These are phyloP conservation scores for Pluvialis apricaria DNA, from an alignment of 2,113 vertebrate species.

Conservation along the genomic window DNA sequence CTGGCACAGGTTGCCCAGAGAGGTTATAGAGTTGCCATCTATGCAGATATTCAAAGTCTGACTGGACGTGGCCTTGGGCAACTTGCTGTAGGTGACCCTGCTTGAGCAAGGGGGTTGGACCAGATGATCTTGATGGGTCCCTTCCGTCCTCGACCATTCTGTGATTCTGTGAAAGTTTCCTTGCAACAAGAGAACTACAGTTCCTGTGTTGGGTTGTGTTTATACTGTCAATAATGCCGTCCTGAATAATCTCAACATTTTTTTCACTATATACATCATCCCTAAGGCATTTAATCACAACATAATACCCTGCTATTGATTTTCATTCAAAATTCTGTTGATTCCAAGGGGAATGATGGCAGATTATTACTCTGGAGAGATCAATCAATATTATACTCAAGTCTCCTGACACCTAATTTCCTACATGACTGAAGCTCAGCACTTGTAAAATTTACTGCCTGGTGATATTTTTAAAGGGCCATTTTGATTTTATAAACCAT, in stretches of 20 bases:
- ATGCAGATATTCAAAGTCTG: neutral
- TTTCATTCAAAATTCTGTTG: neutral
- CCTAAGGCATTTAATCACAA: neutral
- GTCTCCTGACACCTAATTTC: neutral
- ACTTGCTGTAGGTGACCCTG: neutral
- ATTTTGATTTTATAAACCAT: slow-evolving; percentile 14
- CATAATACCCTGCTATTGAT: neutral
- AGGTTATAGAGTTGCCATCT: neutral
- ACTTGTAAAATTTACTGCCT: neutral
- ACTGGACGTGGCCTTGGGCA: neutral
- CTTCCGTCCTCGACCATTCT: neutral
- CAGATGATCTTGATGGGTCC: neutral
- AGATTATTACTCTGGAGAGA: neutral
- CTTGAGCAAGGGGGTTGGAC: neutral
- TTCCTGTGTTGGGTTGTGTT: neutral
- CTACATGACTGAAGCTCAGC: neutral
- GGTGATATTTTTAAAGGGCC: slow-evolving; percentile 3
- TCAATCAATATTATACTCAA: neutral
- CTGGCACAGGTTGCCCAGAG: neutral
- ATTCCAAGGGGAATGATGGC: neutral
- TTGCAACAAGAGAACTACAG: neutral
- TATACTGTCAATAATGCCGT: neutral
- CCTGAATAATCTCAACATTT: neutral
- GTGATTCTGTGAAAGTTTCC: neutral
- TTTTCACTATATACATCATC: neutral